phyloP scores from a whole-genome alignment of 2,888 invertebrate genomes.

The Diaperis boleti region DNA sequence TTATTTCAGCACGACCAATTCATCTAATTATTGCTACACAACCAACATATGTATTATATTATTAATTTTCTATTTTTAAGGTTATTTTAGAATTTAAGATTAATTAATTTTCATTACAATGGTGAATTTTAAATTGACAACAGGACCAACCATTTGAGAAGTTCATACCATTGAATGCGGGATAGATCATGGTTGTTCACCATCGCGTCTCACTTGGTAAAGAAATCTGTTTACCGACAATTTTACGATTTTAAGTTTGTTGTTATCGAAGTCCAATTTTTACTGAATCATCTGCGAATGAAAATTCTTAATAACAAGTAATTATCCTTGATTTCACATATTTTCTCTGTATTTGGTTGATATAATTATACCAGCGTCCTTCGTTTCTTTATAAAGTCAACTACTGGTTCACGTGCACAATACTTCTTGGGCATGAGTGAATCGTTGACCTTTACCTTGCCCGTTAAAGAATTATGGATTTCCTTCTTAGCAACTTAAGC shows the following conservation, averaged over 20 bases:
- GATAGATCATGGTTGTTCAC: neutral
- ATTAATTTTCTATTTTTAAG: no score
- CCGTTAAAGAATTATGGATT: neutral
- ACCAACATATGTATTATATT: no score
- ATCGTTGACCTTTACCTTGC: neutral
- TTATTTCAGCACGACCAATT: neutral
- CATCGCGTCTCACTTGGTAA: neutral
- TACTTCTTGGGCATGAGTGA: neutral
- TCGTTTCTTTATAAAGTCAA: neutral
- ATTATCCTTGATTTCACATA: neutral
- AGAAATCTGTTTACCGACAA: neutral
- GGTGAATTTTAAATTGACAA: no score
- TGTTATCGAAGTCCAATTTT: no score
- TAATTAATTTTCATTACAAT: no score
- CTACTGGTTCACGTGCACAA: neutral
- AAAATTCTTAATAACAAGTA: neutral
- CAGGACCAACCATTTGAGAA: no score
- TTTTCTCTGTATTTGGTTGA: neutral
- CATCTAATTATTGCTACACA: no score
- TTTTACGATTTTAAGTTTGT: neutral
- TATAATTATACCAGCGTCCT: neutral
- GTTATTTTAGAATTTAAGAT: no score
- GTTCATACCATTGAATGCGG: no score
- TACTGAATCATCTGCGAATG: neutral
- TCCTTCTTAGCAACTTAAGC: neutral